Evolutionary conservation across 92 coral and sea anemone species (phyloP), one percentile per base, ranked within the genome.

Genomic region (Phenganax stokvisi): DNA sequence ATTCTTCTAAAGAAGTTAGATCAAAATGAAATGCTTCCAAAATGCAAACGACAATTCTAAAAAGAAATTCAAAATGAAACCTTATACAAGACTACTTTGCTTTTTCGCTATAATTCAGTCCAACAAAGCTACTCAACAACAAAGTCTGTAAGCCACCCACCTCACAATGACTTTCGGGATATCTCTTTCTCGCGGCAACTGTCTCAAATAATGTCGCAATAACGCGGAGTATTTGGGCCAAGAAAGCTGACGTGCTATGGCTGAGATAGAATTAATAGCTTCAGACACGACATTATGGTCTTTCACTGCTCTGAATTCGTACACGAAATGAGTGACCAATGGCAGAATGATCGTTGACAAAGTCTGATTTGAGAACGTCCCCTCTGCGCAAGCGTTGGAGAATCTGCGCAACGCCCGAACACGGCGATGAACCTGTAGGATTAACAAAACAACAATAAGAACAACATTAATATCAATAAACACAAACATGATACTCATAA

Each of bases 1-100:
- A 83, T 28, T 75, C 75, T 0, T 85, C 68, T 44, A 88, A 85
- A 3, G 81, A 2, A 55, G 92, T 91, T 85, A 94, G 82, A 75
- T 94, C 92, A 82, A 91, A 94, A 80, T 94, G 98, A 61, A 94
- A 94, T 11, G 86, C 84, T 80, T 92, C 89, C 52, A 94, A 89
- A 80, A 94, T 85, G 58, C 87, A 86, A 6, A 94, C 98, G 10
- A 94, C 90, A 53, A 90, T 60, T 67, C 98, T 94, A 77, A 54
- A 81, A 62, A 65, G 37, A 53, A 4, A 60, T 56, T 72, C 57
- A 29, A 55, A 29, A n/a, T 54, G 31, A 15, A n/a, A 69, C 12
- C 25, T n/a, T 15, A 74, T 6, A 62, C 15, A 74, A 44, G 20
- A 17, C 4, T 52, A 8, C 52, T 17, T 10, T 12, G 76, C 47